Base-by-base conservation (phyloP, 2,113 vertebrate genomes). In the Emberiza fucata region DNA sequence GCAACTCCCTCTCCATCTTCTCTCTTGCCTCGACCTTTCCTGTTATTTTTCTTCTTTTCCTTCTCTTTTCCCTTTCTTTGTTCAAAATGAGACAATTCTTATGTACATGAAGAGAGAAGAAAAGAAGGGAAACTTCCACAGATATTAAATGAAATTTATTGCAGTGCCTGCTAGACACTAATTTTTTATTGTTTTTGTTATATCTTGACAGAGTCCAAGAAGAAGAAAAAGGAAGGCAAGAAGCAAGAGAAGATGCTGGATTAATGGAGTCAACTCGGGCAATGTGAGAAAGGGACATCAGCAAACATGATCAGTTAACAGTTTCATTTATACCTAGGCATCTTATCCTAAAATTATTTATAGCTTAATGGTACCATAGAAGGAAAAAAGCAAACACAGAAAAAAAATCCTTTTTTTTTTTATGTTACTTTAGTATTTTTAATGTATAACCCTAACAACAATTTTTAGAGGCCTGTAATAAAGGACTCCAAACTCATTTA, bases 211-310 rank as follows among this genome's bases (percentile, higher is more conserved):
- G 98, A 98, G 95, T 98, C 98, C 54, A 98, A 98, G 98, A 98
- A 98, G 97, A 98, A 98, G 98, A 98, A 98, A 98, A 98, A 98
- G 96, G 98, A 98, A 97, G 98, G 98, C 94, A 98, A 98, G 97
- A 98, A 98, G 73, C 98, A 98, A 93, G 98, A 98, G 97, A 98
- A 98, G 96, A 98, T 97, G 97, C 93, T 98, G 97, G 98, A 98
- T 94, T 98, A 97, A 97, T 56, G 81, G 91, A n/a, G 24, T 87
- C 84, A 59, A n/a, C 76, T 81, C 71, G 68, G 24, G 86, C 81
- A 90, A 59, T 57, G 44, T 56, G 68, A 28, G 82, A 93, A 96
- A 96, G 91, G 97, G 92, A 97, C 95, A 96, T 97, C 97, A 94
- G 90, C 95, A 96, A 92, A 89, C 91, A 88, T 8, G 89, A 97